Evolutionary conservation across 2,797 vertebrate species (phyloP), one percentile per base, ranked within the genome.

Genomic region (Protonibea diacanthus): DNA sequence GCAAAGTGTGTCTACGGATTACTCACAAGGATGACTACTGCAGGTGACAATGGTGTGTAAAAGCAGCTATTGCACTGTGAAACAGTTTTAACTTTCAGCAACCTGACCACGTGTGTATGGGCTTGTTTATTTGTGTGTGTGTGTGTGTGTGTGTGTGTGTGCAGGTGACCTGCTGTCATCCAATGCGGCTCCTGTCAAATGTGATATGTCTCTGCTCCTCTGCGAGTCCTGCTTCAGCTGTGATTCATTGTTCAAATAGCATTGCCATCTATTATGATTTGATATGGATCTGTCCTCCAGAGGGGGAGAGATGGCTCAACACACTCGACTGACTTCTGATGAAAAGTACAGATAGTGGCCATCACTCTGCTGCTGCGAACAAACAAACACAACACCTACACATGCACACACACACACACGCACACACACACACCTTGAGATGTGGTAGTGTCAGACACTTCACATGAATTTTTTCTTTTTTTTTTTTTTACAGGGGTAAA

Each of bases 181-280:
- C 60, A 78, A 18, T 81, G 73, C 44, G 45, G 74, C 80, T 74
- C 61, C 59, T 86, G 89, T 93, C 90, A 91, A 84, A 85, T 62
- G 69, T 87, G 87, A 91, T 90, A 80, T 87, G 88, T 85, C 81
- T 87, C 83, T 76, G 73, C 87, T 87, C 73, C 58, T 70, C 61
- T 64, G 67, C 73, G 74, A 86, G 84, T 80, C 73, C 85, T 81
- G 84, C 76, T 91, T 86, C 84, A 83, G 87, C 86, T 89, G 78
- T 91, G 91, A 93, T 89, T 91, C 86, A 93, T 89, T 89, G 90
- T 86, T 91, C 83, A 91, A 91, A 93, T 78, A 84, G 85, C 73
- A 58, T 69, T 40, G 68, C 86, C 82, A 91, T 93, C 89, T 88
- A 91, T 91, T 93, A 87, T 86, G 85, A 88, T 92, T 89, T 87